Base-by-base conservation (phyloP, 2,888 invertebrate species). In the Cephus runcator region DNA sequence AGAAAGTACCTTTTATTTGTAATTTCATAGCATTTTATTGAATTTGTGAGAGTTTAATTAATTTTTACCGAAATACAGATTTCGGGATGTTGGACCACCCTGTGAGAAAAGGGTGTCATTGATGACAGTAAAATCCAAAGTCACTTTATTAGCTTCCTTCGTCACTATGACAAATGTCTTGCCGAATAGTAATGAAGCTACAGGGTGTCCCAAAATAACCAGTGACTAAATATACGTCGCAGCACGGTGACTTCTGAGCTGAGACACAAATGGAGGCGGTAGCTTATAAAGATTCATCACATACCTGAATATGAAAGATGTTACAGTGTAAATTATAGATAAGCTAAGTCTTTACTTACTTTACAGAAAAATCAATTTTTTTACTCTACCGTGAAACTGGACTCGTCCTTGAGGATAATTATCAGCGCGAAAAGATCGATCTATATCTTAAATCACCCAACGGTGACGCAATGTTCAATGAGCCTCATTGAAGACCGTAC, bases 141-240 rank as follows among this genome's bases (percentile, higher is more conserved):
- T 73, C 34, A 23, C 74, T 73, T 73, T 73, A 73, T 73, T 73
- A 73, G 11, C 35, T 11, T 73, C 74, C 74, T 9, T 33, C 74
- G 35, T 33, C 35, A 34, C 74, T 73, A 73, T 73, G 35, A 73
- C 74, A 73, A 73, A 34, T 73, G 33, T 73, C 74, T 73, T 73
- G 30, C n/a, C 35, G 74, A 34, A 73, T 34, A 34, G 34, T 23
- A 35, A 34, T 35, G 35, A 34, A 34, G 31, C 74, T 73, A 73
- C 74, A 73, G 74, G 74, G 74, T 34, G 34, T 34, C 74, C 34
- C 34, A 73, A 73, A 73, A 73, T 73, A 73, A 35, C 34, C 73
- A 73, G 31, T 71, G 76, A 79, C 83, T 85, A 85, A 84, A 85
- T 85, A 85, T 85, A 85, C 79, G 78, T 73, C 69, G 75, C 77